Conservation (phyloP, 2,113 vertebrate species). For the Lipotes vexillifer region DNA sequence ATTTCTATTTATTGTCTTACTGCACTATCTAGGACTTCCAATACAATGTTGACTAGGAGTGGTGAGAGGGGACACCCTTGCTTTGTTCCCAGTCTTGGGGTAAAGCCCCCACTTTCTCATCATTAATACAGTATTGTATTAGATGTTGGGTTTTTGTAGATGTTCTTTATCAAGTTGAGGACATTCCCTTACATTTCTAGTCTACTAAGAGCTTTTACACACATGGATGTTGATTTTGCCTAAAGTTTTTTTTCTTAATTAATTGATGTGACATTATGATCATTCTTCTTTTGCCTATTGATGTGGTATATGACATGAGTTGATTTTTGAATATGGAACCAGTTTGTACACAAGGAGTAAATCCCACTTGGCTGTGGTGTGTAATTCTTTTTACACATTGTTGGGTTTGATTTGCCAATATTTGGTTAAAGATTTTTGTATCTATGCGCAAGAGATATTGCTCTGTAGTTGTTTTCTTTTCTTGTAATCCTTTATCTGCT, state of each 20-base stretch:
- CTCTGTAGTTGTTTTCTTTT: background rate
- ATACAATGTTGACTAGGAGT: too few species aligned
- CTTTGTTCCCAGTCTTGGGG: background rate
- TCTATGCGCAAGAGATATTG: background rate
- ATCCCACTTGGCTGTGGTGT: background rate
- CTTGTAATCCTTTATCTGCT: background rate
- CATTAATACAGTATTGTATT: background rate
- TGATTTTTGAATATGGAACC: too few species aligned
- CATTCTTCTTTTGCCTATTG: background rate
- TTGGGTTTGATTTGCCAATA: background rate
- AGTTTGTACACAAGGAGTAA: accelerated
- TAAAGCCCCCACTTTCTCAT: background rate
- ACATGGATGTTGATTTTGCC: background rate
- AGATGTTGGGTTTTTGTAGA: background rate
- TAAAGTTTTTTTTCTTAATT: background rate
- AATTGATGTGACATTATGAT: too few species aligned
- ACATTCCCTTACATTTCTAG: background rate
- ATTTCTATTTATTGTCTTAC: background rate
- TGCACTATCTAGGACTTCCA: background rate
- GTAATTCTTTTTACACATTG: too few species aligned
- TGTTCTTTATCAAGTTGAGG: background rate
- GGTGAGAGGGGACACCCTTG: background rate
- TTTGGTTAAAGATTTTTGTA: background rate
- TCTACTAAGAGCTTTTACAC: background rate
- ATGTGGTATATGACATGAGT: too few species aligned